Conservation (phyloP, 2,797 vertebrate species). For the Poeciliopsis gracilis region DNA sequence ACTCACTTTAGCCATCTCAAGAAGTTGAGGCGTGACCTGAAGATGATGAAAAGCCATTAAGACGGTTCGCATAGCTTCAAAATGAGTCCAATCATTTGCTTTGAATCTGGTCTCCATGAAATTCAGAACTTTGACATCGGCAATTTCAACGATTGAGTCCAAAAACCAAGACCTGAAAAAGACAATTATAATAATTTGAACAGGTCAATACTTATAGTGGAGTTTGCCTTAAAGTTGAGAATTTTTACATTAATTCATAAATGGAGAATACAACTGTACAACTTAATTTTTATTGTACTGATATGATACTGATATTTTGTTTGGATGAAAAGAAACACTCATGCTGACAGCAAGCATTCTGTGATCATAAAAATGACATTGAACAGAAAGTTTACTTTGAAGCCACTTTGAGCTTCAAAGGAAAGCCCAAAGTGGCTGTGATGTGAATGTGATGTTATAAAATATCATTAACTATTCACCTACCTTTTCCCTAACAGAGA, state of each 20-base stretch:
- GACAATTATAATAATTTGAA: neutral
- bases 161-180: conserved; percentile 83
- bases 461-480: neutral
- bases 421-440: neutral
- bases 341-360: neutral
- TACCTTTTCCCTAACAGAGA: neutral
- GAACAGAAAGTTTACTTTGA: neutral
- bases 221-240: neutral
- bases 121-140: conserved; percentile 78
- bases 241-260: neutral
- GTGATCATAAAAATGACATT: neutral
- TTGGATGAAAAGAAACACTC: neutral
- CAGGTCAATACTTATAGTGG: neutral
- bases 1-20: conserved; percentile 79
- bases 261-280: neutral
- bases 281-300: neutral
- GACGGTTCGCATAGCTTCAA: conserved; percentile 77
- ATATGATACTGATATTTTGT: neutral
- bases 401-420: neutral
- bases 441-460: neutral
- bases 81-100: conserved; percentile 65
- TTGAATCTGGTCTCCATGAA: conserved; percentile 82
- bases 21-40: conserved; percentile 60
- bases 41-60: conserved; percentile 78
- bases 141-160: conserved; percentile 75